Evolutionary conservation across 2,888 invertebrate genomes (phyloP), one percentile per base, ranked within the genome.

Genomic region (Cheilosia vernalis): DNA sequence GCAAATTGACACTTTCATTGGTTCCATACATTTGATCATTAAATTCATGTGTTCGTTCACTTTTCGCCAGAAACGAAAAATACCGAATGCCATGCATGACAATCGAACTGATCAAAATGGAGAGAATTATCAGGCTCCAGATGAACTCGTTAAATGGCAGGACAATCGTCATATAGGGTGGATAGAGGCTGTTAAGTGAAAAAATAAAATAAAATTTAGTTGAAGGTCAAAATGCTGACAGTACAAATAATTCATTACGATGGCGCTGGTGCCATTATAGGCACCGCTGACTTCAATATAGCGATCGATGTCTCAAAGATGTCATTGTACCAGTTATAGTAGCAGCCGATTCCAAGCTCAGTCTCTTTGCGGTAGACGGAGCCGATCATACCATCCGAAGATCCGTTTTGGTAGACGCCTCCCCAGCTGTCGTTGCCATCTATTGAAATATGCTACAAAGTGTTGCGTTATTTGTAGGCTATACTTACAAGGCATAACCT

Each of bases 341-440:
- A 89, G 72, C 92, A 91, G 1, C 92, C 91, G 51, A 92, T 90
- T 40, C 90, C 91, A 82, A 92, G 30, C 63, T 92, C 92, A 2
- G 89, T 89, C 15, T 89, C 88, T n/a, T n/a, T 90, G 3, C 88
- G 88, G 53, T 90, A 91, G 1, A 92, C 80, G 44, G 90, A 90
- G 0, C 92, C 91, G 73, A 92, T 72, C 89, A 91, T 89, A 19
- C 92, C 92, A 17, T 89, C 88, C 2, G 90, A 89, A 15, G 89
- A 88, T 6, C 89, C 91, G 53, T 92, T 92, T 47, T 90, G 90
- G 42, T 89, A 90, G 40, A 92, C 89, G 10, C 87, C 87, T 15
- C 92, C 92, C 92, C 92, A 92, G 73, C 89, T 89, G 51, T 91
- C 91, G 6, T 87, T 89, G 6, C 90, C 90, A 88, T 90, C 91